phyloP scores from a whole-genome alignment of 2,113 vertebrate species.

The Hepsetus odoe region DNA sequence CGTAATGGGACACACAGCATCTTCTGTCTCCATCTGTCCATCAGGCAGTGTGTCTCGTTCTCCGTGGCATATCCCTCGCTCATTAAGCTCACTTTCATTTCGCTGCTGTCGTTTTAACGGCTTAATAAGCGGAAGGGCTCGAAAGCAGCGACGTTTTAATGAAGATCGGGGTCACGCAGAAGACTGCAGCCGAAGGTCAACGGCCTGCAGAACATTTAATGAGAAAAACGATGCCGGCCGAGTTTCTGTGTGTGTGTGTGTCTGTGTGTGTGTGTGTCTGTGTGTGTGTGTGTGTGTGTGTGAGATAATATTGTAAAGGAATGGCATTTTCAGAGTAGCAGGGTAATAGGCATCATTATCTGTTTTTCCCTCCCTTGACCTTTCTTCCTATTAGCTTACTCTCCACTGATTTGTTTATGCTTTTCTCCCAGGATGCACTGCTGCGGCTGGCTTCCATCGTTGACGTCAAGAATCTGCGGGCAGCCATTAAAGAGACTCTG shows the following conservation, averaged over 20 bases:
- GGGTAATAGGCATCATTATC: slow-evolving; percentile 16
- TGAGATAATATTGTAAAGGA: not conserved
- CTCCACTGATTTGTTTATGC: slow-evolving; percentile 26
- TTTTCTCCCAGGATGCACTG: slow-evolving; percentile 77
- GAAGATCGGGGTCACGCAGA: not conserved
- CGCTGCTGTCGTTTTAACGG: slow-evolving; percentile 3
- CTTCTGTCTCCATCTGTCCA: not conserved
- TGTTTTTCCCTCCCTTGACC: not conserved
- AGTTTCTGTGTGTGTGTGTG: slow-evolving; percentile 7
- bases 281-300: slow-evolving; percentile 13
- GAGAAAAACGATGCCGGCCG: not conserved
- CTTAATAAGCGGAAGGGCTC: not conserved
- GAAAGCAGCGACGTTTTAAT: slow-evolving; percentile 23
- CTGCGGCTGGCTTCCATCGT: slow-evolving; percentile 77
- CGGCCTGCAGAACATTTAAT: not conserved
- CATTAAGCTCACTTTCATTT: not conserved
- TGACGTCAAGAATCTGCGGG: slow-evolving; percentile 66
- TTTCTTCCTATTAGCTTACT: not conserved
- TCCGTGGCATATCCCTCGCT: not conserved
- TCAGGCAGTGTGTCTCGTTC: not conserved
- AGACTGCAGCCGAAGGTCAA: slow-evolving; percentile 15
- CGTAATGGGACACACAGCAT: too few species aligned
- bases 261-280: not conserved
- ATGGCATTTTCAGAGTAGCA: slow-evolving; percentile 19
- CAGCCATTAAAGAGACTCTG: slow-evolving; percentile 75